Evolutionary conservation across 2,888 invertebrate genomes (phyloP), one percentile per base, ranked within the genome.

Genomic region (Parnassius apollo): DNA sequence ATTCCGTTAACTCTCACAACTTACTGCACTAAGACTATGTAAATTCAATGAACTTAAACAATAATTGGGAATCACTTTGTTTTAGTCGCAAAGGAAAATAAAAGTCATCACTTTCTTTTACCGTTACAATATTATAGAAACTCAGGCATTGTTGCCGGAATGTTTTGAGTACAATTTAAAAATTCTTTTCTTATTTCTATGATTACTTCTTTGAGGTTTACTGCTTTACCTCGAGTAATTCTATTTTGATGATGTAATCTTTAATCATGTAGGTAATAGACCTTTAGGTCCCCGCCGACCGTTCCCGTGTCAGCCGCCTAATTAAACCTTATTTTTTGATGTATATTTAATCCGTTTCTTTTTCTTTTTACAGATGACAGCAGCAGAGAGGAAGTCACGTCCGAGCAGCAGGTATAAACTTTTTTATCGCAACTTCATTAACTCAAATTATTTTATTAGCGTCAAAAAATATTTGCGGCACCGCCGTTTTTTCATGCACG

Each of bases 321-420:
- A 18, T 18, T 35, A 35, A 35, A 35, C 7, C 7, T 35, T 35
- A 35, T 7, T 35, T 44, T 48, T 9, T 51, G 46, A 3, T 42
- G 53, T 13, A 18, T 62, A 48, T 56, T 64, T 67, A 67, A 59
- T 59, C 61, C 11, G 59, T 67, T 59, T 60, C 72, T 67, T 71
- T 70, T 50, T 55, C 70, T 84, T 83, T 80, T 91, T 91, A 62
- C 90, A 91, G 92, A 90, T 89, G 90, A 90, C 77, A 90, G 89
- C 79, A 86, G 86, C 70, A 82, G 92, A 77, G 82, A 88, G 74
- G 86, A 83, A 72, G 85, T 89, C 65, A 81, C 87, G 66, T 85
- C 89, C 64, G 92, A 91, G 72, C 84, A 89, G 74, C 89, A 90
- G 91, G 92, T 91, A 78, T 74, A 82, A 18, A 35, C 42, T 57